A percentile compares a stretch with the other conserved stretches of the same genome.
phyloP scores from a whole-genome alignment of 2,113 vertebrate species.

The Ageneiosus marmoratus region DNA sequence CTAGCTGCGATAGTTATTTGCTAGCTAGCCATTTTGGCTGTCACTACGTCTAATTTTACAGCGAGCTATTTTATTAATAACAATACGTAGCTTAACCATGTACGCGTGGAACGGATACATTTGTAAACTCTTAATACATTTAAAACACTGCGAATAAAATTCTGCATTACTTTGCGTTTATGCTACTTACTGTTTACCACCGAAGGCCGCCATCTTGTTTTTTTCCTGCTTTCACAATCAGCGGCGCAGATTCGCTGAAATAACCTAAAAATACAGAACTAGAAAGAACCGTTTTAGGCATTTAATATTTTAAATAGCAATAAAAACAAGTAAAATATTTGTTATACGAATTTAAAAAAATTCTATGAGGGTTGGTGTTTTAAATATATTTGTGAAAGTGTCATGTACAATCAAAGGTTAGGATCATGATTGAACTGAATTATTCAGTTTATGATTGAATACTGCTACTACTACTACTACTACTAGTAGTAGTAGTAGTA shows the following conservation, averaged over 20 bases:
- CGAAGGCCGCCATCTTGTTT: constrained; percentile 79
- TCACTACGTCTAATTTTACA: not conserved
- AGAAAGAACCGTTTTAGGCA: not conserved
- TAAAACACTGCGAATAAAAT: not conserved
- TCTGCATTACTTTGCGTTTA: not conserved
- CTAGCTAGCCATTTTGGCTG: not conserved
- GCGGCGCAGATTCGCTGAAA: constrained; percentile 36
- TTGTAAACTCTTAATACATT: not conserved
- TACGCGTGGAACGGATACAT: no score
- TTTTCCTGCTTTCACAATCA: not conserved
- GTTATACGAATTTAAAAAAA: not conserved
- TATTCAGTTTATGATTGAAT: no score
- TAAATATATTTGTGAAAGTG: constrained; percentile 12
- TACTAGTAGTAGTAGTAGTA: not conserved
- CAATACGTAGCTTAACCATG: not conserved
- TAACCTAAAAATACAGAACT: constrained; percentile 5
- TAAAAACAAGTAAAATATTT: not conserved
- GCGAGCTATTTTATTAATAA: not conserved
- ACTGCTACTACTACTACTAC: no score
- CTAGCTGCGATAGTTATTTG: not conserved
- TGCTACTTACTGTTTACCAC: constrained; percentile 79
- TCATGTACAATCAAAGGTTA: not conserved
- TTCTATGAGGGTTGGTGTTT: not conserved
- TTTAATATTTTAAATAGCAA: not conserved
- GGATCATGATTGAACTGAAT: no score